Evolutionary conservation across 2,888 invertebrate genomes (phyloP).

Genomic region (Gandaritis pyraliata): DNA sequence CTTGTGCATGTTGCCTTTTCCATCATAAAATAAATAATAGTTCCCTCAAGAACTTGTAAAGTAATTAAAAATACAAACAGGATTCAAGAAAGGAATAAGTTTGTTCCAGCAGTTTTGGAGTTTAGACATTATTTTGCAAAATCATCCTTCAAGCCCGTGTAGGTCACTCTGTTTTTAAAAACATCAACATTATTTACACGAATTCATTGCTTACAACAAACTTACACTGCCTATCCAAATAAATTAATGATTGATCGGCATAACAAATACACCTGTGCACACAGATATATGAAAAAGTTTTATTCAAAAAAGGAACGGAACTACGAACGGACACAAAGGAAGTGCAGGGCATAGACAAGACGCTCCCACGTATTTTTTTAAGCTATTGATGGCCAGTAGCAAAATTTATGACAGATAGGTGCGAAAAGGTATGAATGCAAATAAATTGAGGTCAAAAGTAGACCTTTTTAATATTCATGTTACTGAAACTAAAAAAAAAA

Average conservation of each 20-base stretch:
- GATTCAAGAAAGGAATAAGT: too few relatives aligned
- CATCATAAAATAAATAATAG: too few relatives aligned
- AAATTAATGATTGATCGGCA: conserved; percentile 42
- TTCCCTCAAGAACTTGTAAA: too few relatives aligned
- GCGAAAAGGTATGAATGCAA: conserved; percentile 52
- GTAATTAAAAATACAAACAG: too few relatives aligned
- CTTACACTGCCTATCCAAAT: conserved; percentile 44
- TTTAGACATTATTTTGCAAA: too few relatives aligned
- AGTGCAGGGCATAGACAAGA: conserved; percentile 57
- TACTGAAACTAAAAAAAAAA: too few relatives aligned
- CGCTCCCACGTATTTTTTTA: conserved; percentile 73
- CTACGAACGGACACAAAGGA: conserved; percentile 65
- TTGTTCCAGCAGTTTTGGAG: too few relatives aligned
- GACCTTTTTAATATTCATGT: neutral
- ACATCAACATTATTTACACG: conserved; percentile 19
- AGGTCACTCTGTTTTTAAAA: conserved; percentile 1
- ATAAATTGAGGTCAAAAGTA: conserved; percentile 29
- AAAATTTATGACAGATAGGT: conserved; percentile 63
- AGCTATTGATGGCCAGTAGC: conserved; percentile 61
- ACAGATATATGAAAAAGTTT: conserved; percentile 58
- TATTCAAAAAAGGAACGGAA: conserved; percentile 72
- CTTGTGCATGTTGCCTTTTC: too few relatives aligned
- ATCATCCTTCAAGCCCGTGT: too few relatives aligned
- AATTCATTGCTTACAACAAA: conserved; percentile 34
- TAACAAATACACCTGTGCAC: conserved; percentile 76